Conservation (phyloP, 2,888 invertebrate species). For the Drymonia ruficornis region DNA sequence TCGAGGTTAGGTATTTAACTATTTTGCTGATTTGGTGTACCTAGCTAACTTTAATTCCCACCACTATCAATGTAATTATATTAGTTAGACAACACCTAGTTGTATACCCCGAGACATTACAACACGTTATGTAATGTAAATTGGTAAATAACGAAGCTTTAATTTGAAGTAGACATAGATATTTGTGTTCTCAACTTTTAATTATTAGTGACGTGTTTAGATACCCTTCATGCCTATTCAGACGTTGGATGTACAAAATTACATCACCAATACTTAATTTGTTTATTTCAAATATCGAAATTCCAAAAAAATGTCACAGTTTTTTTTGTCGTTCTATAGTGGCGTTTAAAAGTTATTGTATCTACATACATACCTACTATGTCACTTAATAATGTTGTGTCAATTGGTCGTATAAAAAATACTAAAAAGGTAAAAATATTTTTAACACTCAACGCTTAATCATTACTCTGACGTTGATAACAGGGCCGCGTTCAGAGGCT, state of each 20-base stretch:
- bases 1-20: background rate
- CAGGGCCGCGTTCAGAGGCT: too few relatives aligned
- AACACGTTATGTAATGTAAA: constrained; percentile 61
- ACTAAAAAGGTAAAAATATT: background rate
- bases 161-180: constrained; percentile 80
- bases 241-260: too few relatives aligned
- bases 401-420: background rate
- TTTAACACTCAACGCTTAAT: background rate
- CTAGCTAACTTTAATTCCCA: constrained; percentile 50
- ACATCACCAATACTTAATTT: too few relatives aligned
- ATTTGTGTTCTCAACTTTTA: constrained; percentile 71
- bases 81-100: constrained; percentile 67
- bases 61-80: constrained; percentile 39
- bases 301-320: too few relatives aligned
- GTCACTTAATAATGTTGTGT: background rate
- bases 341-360: too few relatives aligned
- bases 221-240: too few relatives aligned
- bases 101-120: constrained; percentile 60
- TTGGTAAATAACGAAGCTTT: constrained; percentile 82
- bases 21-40: constrained; percentile 9
- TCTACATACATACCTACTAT: background rate
- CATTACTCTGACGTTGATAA: too few relatives aligned
- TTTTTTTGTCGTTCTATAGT: too few relatives aligned
- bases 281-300: too few relatives aligned
- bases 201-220: constrained; percentile 33